Evolutionary conservation across 2,113 vertebrate species (phyloP), one percentile per base, ranked within the genome.

Genomic region (Eubucco bourcierii): DNA sequence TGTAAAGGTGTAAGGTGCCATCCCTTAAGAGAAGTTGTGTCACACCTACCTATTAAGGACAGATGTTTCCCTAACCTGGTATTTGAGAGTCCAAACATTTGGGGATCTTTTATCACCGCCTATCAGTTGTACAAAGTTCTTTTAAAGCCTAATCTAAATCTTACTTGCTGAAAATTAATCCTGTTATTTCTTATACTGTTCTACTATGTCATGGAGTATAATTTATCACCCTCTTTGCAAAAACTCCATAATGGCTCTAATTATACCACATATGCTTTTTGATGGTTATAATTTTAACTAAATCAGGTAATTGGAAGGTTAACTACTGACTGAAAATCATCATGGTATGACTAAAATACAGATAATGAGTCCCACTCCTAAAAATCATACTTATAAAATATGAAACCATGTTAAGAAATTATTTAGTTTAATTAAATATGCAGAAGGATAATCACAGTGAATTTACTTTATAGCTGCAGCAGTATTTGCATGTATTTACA

Each of bases 241-340:
- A 59, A 90, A 73, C 25, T 82, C 50, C 44, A 39, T 55, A 87
- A 74, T 70, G 6, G 21, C 34, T 88, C 46, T 89, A 84, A 92
- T 91, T 92, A 73, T 29, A 61, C 14, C 31, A 58, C 59, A 23
- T 68, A 70, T 65, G 80, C 21, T 77, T 92, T 84, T 61, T 59
- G 59, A 88, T 64, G 34, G 50, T 66, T 82, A 58, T 73, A 89
- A 89, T 92, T 95, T 91, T 55, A 73, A 80, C 71, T 70, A 87
- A 89, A 70, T 81, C 74, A 92, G 39, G 60, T 95, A 87, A 76
- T 39, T 56, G 60, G 59, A 89, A 95, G 81, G 68, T 90, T 91
- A 96, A 87, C 34, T 87, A 63, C 67, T 63, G 20, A 59, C 44
- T 87, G 55, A 91, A 89, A 92, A 90, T 90, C 68, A 72, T 65